These are phyloP conservation scores for Plutomurus gul DNA, from an alignment of 1,140 invertebrate genomes.

Conservation along the genomic window DNA sequence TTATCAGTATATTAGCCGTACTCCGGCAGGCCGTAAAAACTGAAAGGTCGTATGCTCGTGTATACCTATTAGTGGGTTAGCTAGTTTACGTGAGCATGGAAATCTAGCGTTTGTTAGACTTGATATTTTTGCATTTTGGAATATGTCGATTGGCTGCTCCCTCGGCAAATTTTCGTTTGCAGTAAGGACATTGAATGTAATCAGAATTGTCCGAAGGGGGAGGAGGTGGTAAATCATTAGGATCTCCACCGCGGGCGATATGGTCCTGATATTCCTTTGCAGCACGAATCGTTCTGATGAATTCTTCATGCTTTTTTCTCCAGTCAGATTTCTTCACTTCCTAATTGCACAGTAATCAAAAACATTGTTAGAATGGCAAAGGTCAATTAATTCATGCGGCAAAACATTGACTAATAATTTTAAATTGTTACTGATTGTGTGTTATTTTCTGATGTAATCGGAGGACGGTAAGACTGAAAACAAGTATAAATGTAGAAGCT, in stretches of 20 bases:
- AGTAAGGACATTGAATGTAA: constrained; percentile 90
- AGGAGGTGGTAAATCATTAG: constrained; percentile 86
- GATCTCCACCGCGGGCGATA: constrained; percentile 80
- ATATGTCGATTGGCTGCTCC: constrained; percentile 89
- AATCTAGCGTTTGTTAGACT: constrained; percentile 74
- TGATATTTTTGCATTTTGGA: constrained; percentile 83
- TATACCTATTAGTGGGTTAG: neutral
- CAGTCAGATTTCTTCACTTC: constrained; percentile 73
- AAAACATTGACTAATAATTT: neutral
- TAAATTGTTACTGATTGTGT: neutral
- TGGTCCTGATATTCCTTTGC: constrained; percentile 86
- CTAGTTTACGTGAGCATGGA: neutral
- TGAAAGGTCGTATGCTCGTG: neutral
- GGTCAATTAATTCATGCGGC: neutral
- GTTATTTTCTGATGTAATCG: neutral
- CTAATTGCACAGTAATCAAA: neutral
- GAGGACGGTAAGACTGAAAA: neutral
- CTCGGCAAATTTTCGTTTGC: constrained; percentile 82
- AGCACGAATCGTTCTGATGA: constrained; percentile 83
- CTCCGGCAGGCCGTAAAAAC: neutral
- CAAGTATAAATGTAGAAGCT: neutral
- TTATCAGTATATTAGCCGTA: neutral
- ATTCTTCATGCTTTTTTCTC: constrained; percentile 90
- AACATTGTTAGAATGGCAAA: neutral
- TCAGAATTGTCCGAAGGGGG: constrained; percentile 83